Conservation (phyloP, 2,888 invertebrate species). For the Auanema sp. region DNA sequence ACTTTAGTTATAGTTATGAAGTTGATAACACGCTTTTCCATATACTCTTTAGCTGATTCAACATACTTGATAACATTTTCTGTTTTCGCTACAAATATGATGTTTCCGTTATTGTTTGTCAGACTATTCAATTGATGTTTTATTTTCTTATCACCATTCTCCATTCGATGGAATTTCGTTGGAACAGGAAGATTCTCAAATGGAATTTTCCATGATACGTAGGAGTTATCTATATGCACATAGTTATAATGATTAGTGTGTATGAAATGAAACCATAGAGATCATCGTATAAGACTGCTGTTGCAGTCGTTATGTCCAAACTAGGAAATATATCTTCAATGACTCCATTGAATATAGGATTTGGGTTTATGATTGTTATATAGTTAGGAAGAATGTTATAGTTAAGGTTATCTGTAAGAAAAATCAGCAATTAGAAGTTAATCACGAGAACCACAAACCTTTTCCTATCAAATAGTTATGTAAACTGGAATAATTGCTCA, state of each 20-base stretch:
- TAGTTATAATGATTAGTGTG: neutral
- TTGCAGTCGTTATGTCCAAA: conserved; percentile 82
- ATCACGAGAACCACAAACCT: neutral
- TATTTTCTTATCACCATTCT: conserved; percentile 32
- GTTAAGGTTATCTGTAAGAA: no score
- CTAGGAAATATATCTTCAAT: conserved; percentile 79
- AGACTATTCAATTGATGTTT: conserved; percentile 35
- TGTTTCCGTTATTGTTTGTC: conserved; percentile 33
- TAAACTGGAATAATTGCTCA: neutral
- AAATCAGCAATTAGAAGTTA: neutral
- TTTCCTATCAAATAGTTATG: neutral
- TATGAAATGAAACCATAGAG: conserved; percentile 74
- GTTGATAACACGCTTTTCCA: conserved; percentile 27
- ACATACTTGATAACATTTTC: conserved; percentile 37
- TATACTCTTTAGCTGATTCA: conserved; percentile 20
- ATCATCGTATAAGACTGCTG: conserved; percentile 86
- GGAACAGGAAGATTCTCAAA: conserved; percentile 32
- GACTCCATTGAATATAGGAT: conserved; percentile 66
- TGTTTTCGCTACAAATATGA: conserved; percentile 55
- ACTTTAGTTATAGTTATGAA: conserved; percentile 35
- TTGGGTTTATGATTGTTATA: conserved; percentile 46
- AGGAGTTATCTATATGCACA: conserved; percentile 26
- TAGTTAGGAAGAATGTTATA: conserved; percentile 30
- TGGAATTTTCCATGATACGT: conserved; percentile 41
- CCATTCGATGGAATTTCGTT: conserved; percentile 39